Conservation (phyloP, 1,140 invertebrate genomes). For the Wasmannia auropunctata region DNA sequence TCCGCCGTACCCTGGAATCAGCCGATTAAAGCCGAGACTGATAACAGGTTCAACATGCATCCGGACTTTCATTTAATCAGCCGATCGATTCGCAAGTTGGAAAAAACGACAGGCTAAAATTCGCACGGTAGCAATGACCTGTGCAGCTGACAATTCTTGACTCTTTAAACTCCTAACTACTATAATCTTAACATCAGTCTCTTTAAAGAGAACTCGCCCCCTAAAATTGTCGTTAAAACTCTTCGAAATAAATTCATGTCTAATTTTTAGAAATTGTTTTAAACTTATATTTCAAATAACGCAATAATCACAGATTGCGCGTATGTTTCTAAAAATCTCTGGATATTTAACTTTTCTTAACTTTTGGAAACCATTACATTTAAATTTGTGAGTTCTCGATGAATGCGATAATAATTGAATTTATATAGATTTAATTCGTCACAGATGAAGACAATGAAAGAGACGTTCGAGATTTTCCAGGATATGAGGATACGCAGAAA, state of each 20-base stretch:
- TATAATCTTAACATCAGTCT: not conserved
- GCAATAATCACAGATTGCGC: not conserved
- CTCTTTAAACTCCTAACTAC: not conserved
- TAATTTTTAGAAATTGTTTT: not conserved
- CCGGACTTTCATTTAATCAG: constrained; percentile 40
- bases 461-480: not conserved
- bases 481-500: not conserved
- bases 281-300: not conserved
- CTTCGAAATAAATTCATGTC: not conserved
- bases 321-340: not conserved
- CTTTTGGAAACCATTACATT: not conserved
- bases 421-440: not conserved
- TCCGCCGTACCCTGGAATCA: constrained; percentile 41
- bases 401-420: not conserved
- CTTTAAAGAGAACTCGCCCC: not conserved
- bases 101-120: constrained; percentile 47
- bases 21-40: constrained; percentile 44
- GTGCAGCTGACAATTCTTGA: not conserved
- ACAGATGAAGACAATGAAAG: not conserved
- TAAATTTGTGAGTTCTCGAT: not conserved
- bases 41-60: constrained; percentile 50
- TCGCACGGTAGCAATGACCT: constrained; percentile 36
- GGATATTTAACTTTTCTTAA: not conserved
- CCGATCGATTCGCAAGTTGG: constrained; percentile 35
- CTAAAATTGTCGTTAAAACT: constrained; percentile 1